These are phyloP conservation scores for Lophotis ruficrista DNA, from an alignment of 2,113 vertebrate genomes.

Conservation along the genomic window DNA sequence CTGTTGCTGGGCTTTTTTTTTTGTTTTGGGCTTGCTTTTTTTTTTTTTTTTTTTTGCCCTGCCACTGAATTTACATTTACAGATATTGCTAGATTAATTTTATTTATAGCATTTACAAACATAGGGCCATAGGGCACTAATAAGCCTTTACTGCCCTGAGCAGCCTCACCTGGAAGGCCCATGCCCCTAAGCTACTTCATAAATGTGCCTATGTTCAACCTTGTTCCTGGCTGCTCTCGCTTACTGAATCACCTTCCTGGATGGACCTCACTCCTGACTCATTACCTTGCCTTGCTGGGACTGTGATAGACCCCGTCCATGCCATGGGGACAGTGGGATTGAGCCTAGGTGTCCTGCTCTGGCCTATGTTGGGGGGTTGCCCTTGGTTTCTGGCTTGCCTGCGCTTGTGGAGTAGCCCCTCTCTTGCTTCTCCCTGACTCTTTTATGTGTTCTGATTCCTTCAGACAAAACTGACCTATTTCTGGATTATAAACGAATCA, in stretches of 20 bases:
- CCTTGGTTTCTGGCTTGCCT: not conserved
- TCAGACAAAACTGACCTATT: not conserved
- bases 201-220: not conserved
- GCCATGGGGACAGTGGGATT: not conserved
- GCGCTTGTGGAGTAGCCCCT: not conserved
- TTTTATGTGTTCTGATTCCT: not conserved
- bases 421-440: not conserved
- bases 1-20: not conserved
- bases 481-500: not conserved
- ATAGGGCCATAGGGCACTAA: not conserved
- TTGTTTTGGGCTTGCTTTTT: not conserved
- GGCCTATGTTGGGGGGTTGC: accelerated
- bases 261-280: not conserved
- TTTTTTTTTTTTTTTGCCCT: not conserved
- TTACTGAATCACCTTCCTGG: not conserved
- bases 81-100: not conserved
- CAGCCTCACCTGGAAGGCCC: not conserved
- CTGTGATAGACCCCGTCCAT: not conserved
- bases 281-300: accelerated
- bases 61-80: not conserved
- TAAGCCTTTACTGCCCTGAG: too few species aligned
- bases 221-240: not conserved
- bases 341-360: not conserved
- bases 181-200: too few species aligned
- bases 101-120: not conserved